Evolutionary conservation across 2,797 vertebrate species (phyloP), one percentile per base, ranked within the genome.

Genomic region (Rhinichthys osculus): DNA sequence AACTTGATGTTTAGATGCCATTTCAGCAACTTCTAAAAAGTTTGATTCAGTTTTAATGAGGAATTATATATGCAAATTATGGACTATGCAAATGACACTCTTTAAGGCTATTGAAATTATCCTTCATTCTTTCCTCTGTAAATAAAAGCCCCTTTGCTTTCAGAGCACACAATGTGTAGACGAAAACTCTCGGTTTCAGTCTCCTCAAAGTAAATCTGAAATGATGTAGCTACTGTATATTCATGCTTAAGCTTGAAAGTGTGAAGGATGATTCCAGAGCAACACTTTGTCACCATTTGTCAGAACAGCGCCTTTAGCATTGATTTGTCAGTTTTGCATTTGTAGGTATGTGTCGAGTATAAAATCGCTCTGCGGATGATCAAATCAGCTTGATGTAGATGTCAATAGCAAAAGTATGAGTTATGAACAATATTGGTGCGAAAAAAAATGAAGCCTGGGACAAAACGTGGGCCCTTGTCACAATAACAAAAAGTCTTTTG

Each of bases 231-330:
- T 52, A n/a, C 79, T 69, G 79, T 50, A 69, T 38, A 67, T 70
- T 69, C 44, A 69, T 38, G 19, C 30, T 66, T 79, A 30, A 47
- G 44, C 64, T 13, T 38, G 30, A 30, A 81, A 50, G 30, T 81
- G 27, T 52, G 62, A 81, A 69, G 69, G 47, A 69, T 69, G 64
- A 50, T 69, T 69, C 50, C 62, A 35, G 64, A 69, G 30, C 64
- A 81, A 52, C 79, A 69, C 62, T 81, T 81, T 81, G 64, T 81
- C 79, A 81, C 64, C 64, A 69, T 81, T 81, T 81, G 79, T 81
- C 79, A 69, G 64, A 81, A 69, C 42, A 81, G 30, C 66, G 79
- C 79, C 79, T 38, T 69, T 38, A 70, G 79, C 79, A 67, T 50
- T 67, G 79, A 81, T 81, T 81, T 81, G 79, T 52, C 79, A 81